Conservation (phyloP, 2,888 invertebrate genomes). For the Synergus itoensis region DNA sequence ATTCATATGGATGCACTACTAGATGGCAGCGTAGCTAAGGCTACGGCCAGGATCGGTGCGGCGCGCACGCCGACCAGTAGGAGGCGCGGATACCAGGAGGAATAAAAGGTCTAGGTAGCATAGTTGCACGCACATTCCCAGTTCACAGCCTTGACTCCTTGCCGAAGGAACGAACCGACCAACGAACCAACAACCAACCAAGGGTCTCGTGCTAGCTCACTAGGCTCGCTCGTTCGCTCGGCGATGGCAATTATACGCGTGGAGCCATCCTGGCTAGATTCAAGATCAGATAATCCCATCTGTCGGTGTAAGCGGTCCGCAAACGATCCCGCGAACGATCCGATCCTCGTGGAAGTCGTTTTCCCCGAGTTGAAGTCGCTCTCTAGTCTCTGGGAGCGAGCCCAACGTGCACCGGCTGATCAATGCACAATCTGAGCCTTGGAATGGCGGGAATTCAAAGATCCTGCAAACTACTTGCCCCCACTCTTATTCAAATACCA, state of each 20-base stretch:
- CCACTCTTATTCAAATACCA: slow-evolving; percentile 36
- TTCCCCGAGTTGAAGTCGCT: slow-evolving; percentile 15
- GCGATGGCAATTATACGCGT: slow-evolving; percentile 74
- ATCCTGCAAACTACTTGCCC: slow-evolving; percentile 38
- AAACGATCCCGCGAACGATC: slow-evolving; percentile 73
- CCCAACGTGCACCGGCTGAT: slow-evolving; percentile 21
- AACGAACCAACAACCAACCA: slow-evolving; percentile 43
- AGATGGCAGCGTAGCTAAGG: slow-evolving; percentile 56
- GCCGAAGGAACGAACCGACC: slow-evolving; percentile 47
- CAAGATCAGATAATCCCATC: slow-evolving; percentile 75
- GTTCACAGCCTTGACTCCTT: slow-evolving; percentile 74
- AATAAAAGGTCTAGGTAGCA: slow-evolving; percentile 72
- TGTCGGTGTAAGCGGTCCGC: slow-evolving; percentile 73
- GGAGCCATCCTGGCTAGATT: slow-evolving; percentile 74
- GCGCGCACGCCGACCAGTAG: slow-evolving; percentile 60
- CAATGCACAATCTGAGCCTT: slow-evolving; percentile 29
- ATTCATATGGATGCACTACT: slow-evolving; percentile 65
- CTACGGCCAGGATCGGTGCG: slow-evolving; percentile 50
- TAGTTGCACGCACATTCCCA: slow-evolving; percentile 76
- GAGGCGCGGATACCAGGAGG: slow-evolving; percentile 65
- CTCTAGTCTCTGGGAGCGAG: slow-evolving; percentile 17
- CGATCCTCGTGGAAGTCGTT: slow-evolving; percentile 41
- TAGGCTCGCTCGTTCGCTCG: slow-evolving; percentile 54
- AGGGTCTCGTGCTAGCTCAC: slow-evolving; percentile 50
- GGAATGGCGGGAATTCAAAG: slow-evolving; percentile 30